Conservation (phyloP, 2,888 invertebrate genomes). For the Chrysomela aeneicollis region DNA sequence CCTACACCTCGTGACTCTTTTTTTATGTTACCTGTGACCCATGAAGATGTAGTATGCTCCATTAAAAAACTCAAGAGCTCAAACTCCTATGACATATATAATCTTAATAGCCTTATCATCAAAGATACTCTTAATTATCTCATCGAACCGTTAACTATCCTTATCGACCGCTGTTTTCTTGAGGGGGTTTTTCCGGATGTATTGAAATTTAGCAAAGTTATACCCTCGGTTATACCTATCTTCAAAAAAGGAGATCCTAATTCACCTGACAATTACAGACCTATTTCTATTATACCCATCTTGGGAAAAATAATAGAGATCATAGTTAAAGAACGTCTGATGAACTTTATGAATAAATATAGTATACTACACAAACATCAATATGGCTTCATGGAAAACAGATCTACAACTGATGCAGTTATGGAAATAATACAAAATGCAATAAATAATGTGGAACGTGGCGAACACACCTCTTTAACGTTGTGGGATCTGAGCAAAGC, state of each 20-base stretch:
- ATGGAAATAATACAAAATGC: background rate
- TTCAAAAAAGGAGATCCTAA: background rate
- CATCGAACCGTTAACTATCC: background rate
- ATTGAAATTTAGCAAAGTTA: background rate
- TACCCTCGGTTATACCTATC: background rate
- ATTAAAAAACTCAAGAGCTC: background rate
- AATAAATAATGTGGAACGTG: background rate
- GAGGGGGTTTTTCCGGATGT: background rate
- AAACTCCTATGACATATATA: background rate
- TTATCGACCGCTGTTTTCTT: background rate
- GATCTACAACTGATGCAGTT: background rate
- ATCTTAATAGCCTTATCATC: background rate
- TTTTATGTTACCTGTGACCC: conserved; percentile 2
- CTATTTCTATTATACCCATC: conserved; percentile 1
- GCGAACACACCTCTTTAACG: too few species aligned
- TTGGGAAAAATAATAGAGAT: conserved; percentile 4
- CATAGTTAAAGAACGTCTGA: background rate
- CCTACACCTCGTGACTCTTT: conserved; percentile 1
- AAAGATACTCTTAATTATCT: background rate
- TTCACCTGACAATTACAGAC: background rate
- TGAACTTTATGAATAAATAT: background rate
- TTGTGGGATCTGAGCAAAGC: too few species aligned
- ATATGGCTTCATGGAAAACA: background rate
- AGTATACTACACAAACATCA: background rate
- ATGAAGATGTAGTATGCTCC: background rate